phyloP scores from a whole-genome alignment of 2,888 invertebrate genomes.

The Volucella zonaria region DNA sequence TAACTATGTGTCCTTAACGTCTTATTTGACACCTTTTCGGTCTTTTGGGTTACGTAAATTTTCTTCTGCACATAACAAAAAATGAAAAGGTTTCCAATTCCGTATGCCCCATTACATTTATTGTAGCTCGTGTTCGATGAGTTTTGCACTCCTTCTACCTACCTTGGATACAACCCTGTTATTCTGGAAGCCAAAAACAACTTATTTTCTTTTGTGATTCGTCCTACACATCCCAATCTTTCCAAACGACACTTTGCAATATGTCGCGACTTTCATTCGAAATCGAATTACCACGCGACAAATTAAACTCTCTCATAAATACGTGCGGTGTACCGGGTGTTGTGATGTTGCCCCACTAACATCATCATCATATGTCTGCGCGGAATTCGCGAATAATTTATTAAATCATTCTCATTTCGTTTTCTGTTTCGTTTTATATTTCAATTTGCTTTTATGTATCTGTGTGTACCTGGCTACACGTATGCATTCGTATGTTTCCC shows the following conservation, averaged over 20 bases:
- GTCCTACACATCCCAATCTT: too few relatives aligned
- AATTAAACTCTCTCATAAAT: conserved; percentile 22
- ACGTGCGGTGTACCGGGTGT: background rate
- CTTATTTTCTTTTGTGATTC: too few relatives aligned
- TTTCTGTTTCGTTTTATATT: conserved; percentile 54
- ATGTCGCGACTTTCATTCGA: conserved; percentile 28
- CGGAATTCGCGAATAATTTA: conserved; percentile 60
- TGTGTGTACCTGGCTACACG: conserved; percentile 6
- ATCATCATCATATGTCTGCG: conserved; percentile 45
- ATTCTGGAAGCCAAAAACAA: too few relatives aligned
- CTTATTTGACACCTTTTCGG: too few relatives aligned
- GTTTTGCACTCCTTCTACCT: too few relatives aligned
- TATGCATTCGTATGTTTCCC: conserved; percentile 9
- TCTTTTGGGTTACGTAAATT: too few relatives aligned
- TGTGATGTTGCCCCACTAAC: conserved; percentile 34
- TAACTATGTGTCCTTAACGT: too few relatives aligned
- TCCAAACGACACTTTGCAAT: conserved; percentile 5
- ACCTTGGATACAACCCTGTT: too few relatives aligned
- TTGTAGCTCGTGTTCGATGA: too few relatives aligned
- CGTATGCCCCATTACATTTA: too few relatives aligned
- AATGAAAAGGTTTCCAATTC: too few relatives aligned
- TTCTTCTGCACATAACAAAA: too few relatives aligned
- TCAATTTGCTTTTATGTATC: conserved; percentile 65
- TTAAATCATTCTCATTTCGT: conserved; percentile 48
- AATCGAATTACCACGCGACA: conserved; percentile 43